Evolutionary conservation across 2,797 vertebrate genomes (phyloP), one percentile per base, ranked within the genome.

Genomic region (Avahi laniger): DNA sequence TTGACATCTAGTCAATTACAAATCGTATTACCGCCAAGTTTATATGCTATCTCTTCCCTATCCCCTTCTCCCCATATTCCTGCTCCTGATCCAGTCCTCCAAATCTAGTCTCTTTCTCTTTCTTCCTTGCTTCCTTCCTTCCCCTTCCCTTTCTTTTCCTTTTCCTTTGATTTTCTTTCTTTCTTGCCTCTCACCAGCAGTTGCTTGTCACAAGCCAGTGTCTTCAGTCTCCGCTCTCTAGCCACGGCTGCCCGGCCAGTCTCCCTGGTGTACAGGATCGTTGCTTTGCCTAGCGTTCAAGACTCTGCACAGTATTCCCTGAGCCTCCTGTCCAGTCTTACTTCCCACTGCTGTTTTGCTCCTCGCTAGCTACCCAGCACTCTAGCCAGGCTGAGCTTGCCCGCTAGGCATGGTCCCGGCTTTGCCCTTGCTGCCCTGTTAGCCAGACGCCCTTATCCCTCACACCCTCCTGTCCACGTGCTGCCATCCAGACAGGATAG

Each of bases 271-370:
- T 50, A 17, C 59, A 61, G 13, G 41, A 0, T 7, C 2, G 2
- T 61, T 22, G 59, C 41, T 18, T 5, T 35, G 17, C 80, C 46
- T 52, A 14, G 30, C 33, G 12, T 7, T 63, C 9, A 7, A 1
- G 8, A 0, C 2, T 7, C 63, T 38, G 24, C 7, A 28, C 11
- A 0, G 0, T 5, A 17, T 14, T 41, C 50, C 57, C 18, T 17
- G 1, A 10, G 20, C 13, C 28, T 50, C 0, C 46, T 50, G 30
- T 48, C 75, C 22, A n/a, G 0, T 54, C 35, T 61, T 28, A 6
- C 35, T 91, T 57, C 35, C 48, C 4, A 13, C 26, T 63, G 14
- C 38, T 41, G 10, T 61, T 50, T 28, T 15, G 5, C 73, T 54
- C 10, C 33, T 54, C 17, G 85, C 69, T 15, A 24, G 78, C 78